Conservation (phyloP, 1,140 invertebrate species). For the Aplysia californica region DNA sequence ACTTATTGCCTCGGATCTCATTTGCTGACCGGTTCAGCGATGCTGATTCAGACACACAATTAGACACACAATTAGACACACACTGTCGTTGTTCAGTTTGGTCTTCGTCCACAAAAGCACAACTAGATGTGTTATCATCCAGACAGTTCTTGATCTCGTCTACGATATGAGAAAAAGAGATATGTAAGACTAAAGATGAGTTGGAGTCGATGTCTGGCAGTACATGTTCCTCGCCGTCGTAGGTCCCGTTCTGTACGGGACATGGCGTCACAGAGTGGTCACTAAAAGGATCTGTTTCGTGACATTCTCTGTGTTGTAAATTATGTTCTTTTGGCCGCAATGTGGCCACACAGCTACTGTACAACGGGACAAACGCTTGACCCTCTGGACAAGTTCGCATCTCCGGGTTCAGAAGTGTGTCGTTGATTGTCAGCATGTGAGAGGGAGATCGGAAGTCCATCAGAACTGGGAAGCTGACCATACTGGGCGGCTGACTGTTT, state of each 20-base stretch:
- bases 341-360: background rate
- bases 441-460: background rate
- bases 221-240: background rate
- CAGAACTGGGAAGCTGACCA: background rate
- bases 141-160: too few relatives aligned
- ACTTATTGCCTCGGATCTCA: too few relatives aligned
- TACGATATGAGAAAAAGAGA: too few relatives aligned
- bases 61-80: too few relatives aligned
- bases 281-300: background rate
- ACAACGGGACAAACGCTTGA: background rate
- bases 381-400: background rate
- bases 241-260: background rate
- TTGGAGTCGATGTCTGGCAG: too few relatives aligned
- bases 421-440: background rate
- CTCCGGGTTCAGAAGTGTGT: background rate
- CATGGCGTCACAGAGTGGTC: background rate
- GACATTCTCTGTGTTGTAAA: background rate
- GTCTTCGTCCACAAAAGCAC: too few relatives aligned
- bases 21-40: too few relatives aligned
- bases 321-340: background rate
- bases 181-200: too few relatives aligned
- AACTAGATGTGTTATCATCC: too few relatives aligned
- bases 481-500: background rate
- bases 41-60: too few relatives aligned
- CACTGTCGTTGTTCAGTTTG: too few relatives aligned